Evolutionary conservation across 2,113 vertebrate genomes (phyloP), one percentile per base, ranked within the genome.

Genomic region (Lathamus discolor): DNA sequence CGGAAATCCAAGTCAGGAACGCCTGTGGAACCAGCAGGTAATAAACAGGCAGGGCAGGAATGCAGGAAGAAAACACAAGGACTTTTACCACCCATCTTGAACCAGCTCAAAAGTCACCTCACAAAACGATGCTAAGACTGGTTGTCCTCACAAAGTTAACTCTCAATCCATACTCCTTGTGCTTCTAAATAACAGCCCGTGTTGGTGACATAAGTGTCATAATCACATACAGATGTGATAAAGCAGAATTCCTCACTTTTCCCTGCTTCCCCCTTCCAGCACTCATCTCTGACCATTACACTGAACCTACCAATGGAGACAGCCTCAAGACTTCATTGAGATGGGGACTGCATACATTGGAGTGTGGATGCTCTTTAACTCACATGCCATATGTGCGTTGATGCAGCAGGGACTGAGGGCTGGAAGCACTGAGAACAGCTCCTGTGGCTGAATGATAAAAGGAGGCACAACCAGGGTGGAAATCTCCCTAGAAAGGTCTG

Each of bases 1-100:
- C 59, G 88, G 77, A 86, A 90, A 86, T 13, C 11, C 11, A 16
- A 37, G 59, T 37, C 68, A 77, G 69, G 91, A 86, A 55, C 15
- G n/a, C 35, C 69, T 0, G 0, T 43, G 44, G 20, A 64, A 81
- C 12, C 11, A 7, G 39, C 64, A 25, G 0, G 0, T 29, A n/a
- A 90, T 7, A 52, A 92, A 37, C 31, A 41, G 51, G 51, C 31
- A 63, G 39, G 92, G 75, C 55, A 52, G 62, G 72, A 52, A 76
- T 6, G 17, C 66, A 54, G 24, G 55, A 49, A 31, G 11, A 83
- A 84, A 76, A 1, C 46, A 84, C 19, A 54, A 79, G 27, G 63
- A 69, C 28, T 80, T 85, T 51, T 44, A 66, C 41, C 22, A 59
- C 24, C 33, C 37, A 24, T 20, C 67, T 31, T 44, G 41, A 82